phyloP scores from a whole-genome alignment of 2,797 vertebrate genomes.

The Agapornis canus region DNA sequence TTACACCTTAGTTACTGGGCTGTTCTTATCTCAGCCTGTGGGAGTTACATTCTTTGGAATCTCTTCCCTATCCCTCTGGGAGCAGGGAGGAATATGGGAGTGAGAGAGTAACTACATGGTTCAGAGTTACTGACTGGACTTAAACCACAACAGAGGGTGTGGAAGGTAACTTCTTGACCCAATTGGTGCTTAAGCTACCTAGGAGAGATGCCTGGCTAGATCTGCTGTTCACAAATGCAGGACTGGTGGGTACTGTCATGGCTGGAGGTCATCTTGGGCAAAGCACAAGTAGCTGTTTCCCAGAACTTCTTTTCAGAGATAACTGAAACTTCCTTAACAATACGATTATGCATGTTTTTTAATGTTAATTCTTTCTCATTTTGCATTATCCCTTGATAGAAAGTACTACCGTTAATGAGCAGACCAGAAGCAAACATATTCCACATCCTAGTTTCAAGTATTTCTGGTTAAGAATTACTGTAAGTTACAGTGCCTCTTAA shows the following conservation, averaged over 20 bases:
- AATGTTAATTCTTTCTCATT: background rate
- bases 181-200: background rate
- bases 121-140: too few relatives aligned
- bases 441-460: background rate
- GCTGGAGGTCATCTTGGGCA: background rate
- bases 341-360: background rate
- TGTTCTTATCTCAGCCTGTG: too few relatives aligned
- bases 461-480: background rate
- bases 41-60: too few relatives aligned
- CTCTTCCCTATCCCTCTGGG: too few relatives aligned
- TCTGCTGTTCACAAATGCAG: background rate
- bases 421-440: background rate
- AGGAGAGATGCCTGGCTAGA: background rate
- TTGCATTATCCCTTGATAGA: background rate
- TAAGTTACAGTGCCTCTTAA: background rate
- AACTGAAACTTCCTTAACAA: background rate
- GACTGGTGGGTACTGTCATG: background rate
- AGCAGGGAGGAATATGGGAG: too few relatives aligned
- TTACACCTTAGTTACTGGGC: too few relatives aligned
- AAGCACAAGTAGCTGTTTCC: background rate
- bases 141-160: background rate
- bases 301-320: background rate
- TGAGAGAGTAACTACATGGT: too few relatives aligned
- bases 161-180: background rate
- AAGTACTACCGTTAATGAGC: background rate